Evolutionary conservation across 2,888 invertebrate species (phyloP).

Genomic region (Ariolimax columbianus): DNA sequence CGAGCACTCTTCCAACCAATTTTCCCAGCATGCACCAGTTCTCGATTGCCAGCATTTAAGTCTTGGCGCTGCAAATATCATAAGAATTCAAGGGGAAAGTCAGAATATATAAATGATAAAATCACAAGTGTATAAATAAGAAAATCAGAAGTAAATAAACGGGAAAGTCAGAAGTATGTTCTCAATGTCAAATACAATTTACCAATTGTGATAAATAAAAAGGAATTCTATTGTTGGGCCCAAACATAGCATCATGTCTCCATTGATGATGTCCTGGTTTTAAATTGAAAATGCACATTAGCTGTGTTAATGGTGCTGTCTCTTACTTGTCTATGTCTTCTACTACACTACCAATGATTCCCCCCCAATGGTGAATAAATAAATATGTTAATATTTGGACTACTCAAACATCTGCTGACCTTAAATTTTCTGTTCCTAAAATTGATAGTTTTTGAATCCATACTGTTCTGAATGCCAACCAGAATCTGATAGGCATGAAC

Average conservation of each 20-base stretch:
- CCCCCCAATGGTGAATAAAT: background rate
- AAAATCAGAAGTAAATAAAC: background rate
- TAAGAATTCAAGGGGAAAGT: background rate
- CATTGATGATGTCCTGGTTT: too few species aligned
- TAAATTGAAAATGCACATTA: too few species aligned
- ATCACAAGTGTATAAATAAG: background rate
- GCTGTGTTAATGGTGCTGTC: too few species aligned
- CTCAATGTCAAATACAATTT: too few species aligned
- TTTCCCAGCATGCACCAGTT: constrained; percentile 90
- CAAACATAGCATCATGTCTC: too few species aligned
- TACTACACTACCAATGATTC: too few species aligned
- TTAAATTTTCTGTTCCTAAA: constrained; percentile 88
- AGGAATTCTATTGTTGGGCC: too few species aligned
- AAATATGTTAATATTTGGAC: background rate
- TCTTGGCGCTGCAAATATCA: constrained; percentile 85
- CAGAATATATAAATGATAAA: background rate
- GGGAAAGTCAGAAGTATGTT: too few species aligned
- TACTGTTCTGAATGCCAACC: constrained; percentile 92
- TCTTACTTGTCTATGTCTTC: too few species aligned
- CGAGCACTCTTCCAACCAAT: constrained; percentile 93
- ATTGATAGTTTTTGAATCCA: constrained; percentile 92
- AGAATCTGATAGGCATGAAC: constrained; percentile 95
- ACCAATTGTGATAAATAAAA: too few species aligned
- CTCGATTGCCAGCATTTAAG: constrained; percentile 85
- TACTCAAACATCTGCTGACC: constrained; percentile 61